Evolutionary conservation across 1,140 invertebrate species (phyloP).

Genomic region (Hyles vespertilio): DNA sequence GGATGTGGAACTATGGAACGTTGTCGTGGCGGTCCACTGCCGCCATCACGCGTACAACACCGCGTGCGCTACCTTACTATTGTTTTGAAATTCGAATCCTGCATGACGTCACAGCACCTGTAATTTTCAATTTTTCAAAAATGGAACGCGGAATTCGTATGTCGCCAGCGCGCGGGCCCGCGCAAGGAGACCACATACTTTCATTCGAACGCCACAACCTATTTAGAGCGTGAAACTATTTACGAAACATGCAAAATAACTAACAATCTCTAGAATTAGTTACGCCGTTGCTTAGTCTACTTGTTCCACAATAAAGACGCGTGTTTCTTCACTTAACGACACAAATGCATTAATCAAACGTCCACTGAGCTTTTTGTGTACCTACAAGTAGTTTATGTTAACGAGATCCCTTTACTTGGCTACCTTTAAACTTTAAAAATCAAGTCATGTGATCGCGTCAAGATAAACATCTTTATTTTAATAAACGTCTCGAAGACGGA

Average conservation of each 20-base stretch:
- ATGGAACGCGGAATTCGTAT: slow-evolving; percentile 9
- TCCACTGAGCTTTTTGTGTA: slow-evolving; percentile 14
- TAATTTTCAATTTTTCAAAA: slow-evolving; percentile 12
- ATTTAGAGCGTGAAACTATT: slow-evolving; percentile 72
- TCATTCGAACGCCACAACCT: slow-evolving; percentile 53
- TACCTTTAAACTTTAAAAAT: slow-evolving; percentile 4
- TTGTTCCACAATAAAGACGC: slow-evolving; percentile 60
- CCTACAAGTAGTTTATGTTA: slow-evolving; percentile 3
- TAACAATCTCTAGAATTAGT: slow-evolving; percentile 73
- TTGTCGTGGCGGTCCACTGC: slow-evolving; percentile 4
- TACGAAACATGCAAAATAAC: slow-evolving; percentile 75
- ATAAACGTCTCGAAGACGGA: slow-evolving; percentile 1
- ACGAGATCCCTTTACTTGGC: slow-evolving; percentile 3
- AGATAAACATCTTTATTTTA: slow-evolving; percentile 4
- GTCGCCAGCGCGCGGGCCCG: slow-evolving; percentile 14
- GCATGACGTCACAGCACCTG: slow-evolving; percentile 43
- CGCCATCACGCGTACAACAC: slow-evolving; percentile 31
- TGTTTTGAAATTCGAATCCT: slow-evolving; percentile 58
- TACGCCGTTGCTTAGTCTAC: slow-evolving; percentile 68
- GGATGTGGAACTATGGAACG: slow-evolving; percentile 7
- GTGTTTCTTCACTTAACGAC: slow-evolving; percentile 61
- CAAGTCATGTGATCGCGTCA: slow-evolving; percentile 2
- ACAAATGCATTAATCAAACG: slow-evolving; percentile 53
- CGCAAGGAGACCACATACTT: slow-evolving; percentile 49
- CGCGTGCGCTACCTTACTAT: slow-evolving; percentile 56